Evolutionary conservation across 2,797 vertebrate genomes (phyloP), one percentile per base, ranked within the genome.

Genomic region (Ctenopoma kingsleyae): DNA sequence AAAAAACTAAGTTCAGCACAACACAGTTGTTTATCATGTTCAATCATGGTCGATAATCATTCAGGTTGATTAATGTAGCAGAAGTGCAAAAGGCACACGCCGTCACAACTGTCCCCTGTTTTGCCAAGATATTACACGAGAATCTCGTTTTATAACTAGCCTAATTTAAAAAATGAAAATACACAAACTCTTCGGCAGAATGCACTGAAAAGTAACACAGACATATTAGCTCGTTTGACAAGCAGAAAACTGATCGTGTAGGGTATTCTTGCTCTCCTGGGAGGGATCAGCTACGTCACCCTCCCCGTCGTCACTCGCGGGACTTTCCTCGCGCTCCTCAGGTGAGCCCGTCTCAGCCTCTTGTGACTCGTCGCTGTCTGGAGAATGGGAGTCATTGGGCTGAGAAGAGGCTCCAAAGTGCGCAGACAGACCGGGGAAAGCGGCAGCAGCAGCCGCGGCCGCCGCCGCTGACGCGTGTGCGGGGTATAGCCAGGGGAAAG

Each of bases 401-500:
- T 82, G 87, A 23, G 83, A 68, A 1, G 82, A 65, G 6, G 92
- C 76, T 35, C 93, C 93, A 19, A 93, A 86, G 43, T 93, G 90
- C 0, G 93, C 86, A 15, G 96, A 92, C n/a, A 95, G 59, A 13
- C 94, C 93, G n/a, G 97, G 95, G 66, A 97, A 96, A 17, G 95
- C 93, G 2, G 95, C 87, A 0, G 87, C 85, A 0, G 89, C 88
- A 0, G 89, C 89, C 0, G 88, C 90, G 1, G 88, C 89, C 2
- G 89, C 91, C 6, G 90, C 93, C 0, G 96, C 94, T 0, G 93
- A 82, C 4, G 93, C 92, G 53, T 96, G 95, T 0, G 94, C 92
- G 0, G 97, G 95, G 80, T 97, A 98, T 0, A 98, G 82, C 85
- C 97, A 94, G 0, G 96, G 97, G 85, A 98, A 95, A 0, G 94